phyloP scores from a whole-genome alignment of 2,888 invertebrate species.

The Clepsis dumicolana region DNA sequence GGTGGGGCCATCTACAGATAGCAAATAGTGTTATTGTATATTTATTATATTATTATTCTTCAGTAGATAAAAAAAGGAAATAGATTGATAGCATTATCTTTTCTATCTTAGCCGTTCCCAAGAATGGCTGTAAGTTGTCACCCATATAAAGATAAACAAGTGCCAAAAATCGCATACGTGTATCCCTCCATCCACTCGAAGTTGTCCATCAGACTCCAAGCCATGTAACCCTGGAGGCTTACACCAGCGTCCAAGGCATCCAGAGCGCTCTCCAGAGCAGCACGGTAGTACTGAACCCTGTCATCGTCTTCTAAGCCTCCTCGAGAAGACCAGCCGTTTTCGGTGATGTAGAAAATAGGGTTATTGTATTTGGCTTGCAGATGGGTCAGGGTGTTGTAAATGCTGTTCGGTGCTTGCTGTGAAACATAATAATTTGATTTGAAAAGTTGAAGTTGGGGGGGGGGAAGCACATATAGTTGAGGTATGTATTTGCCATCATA shows the following conservation, averaged over 20 bases:
- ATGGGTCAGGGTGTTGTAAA: slow-evolving; percentile 83
- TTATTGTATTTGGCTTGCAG: slow-evolving; percentile 79
- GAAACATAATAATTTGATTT: slow-evolving; percentile 34
- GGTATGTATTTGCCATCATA: too few species aligned
- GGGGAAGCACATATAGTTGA: too few species aligned
- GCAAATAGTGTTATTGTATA: too few species aligned
- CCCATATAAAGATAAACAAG: too few species aligned
- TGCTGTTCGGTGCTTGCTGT: slow-evolving; percentile 85
- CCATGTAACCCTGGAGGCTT: slow-evolving; percentile 83
- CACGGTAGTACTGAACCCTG: slow-evolving; percentile 74
- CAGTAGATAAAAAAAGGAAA: too few species aligned
- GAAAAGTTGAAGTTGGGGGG: too few species aligned
- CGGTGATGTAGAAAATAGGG: slow-evolving; percentile 85
- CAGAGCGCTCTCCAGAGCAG: slow-evolving; percentile 73
- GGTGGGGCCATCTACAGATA: too few species aligned
- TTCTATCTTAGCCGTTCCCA: too few species aligned
- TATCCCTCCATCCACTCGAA: slow-evolving; percentile 88
- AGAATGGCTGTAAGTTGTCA: too few species aligned
- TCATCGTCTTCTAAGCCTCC: slow-evolving; percentile 73
- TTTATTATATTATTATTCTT: too few species aligned
- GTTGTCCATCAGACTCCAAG: slow-evolving; percentile 88
- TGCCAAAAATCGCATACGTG: slow-evolving; percentile 73
- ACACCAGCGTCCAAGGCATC: slow-evolving; percentile 76
- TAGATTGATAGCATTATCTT: too few species aligned
- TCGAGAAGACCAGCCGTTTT: slow-evolving; percentile 85